Evolutionary conservation across 1,140 invertebrate species (phyloP), one percentile per base, ranked within the genome.

Genomic region (Lysiphlebus fabarum): DNA sequence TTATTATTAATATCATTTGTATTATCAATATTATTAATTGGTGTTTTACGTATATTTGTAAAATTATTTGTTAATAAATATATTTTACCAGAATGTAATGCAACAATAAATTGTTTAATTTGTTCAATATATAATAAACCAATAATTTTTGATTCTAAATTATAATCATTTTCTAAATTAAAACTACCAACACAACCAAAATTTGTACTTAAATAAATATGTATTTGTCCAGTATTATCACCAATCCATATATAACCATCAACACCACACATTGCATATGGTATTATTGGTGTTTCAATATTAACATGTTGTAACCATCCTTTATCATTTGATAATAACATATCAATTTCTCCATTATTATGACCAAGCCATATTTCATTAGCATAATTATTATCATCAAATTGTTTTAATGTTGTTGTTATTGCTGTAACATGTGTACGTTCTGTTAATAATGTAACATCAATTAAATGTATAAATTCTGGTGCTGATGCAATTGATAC

Each of bases 401-500:
- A 41, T 12, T 62, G 69, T 36, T 70, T 58, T 12, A 50, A 49
- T 10, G 55, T 66, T 6, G 55, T 76, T n/a, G 74, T 71, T 38
- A 77, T 76, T 62, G 69, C 80, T 47, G 78, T 77, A 53, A 84
- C 86, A 67, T 77, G 81, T 48, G 80, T 83, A 49, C 74, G 80
- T 70, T 84, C 84, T 41, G 84, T 84, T 42, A 90, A 70, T 4
- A 86, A 82, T 1, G 91, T 85, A 2, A 92, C 90, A 77, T 97
- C 93, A 38, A 89, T 79, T 37, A 97, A 75, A 76, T 95, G 91
- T 5, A 88, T 90, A 76, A 95, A 96, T 80, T 99, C 96, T 0
- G 95, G 95, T 2, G 93, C 93, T 10, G 87, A 89, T 1, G 90
- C 89, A 50, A 98, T 93, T 0, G 90, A 90, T 10, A 97, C 92